Evolutionary conservation across 2,797 vertebrate genomes (phyloP).

Genomic region (Phrynocephalus guinanensis): DNA sequence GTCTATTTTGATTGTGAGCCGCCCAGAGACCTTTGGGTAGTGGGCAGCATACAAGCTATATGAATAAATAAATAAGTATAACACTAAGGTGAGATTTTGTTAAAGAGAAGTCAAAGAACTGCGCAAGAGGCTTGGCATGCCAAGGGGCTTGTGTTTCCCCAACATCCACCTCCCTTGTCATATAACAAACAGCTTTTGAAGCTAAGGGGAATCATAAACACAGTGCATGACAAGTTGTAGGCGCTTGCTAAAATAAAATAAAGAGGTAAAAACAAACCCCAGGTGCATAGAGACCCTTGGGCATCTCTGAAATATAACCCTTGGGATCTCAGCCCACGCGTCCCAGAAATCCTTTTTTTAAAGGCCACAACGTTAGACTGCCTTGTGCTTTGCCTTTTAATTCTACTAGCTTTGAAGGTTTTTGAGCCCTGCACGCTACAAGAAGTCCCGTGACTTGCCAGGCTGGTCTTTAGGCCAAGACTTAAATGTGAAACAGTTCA

Average conservation of each 20-base stretch:
- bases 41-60: too few species aligned
- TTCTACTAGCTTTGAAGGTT: neutral
- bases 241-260: neutral
- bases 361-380: neutral
- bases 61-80: too few species aligned
- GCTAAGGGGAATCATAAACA: neutral
- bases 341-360: neutral
- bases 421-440: neutral
- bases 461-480: conserved; percentile 16
- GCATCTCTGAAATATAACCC: neutral
- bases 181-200: neutral
- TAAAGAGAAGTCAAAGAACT: neutral
- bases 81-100: neutral
- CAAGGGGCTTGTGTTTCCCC: too few species aligned
- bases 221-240: neutral
- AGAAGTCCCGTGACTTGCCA: neutral
- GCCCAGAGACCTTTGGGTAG: too few species aligned
- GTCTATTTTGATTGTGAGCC: too few species aligned
- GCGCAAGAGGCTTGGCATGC: too few species aligned
- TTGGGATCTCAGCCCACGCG: neutral
- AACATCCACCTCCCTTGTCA: neutral
- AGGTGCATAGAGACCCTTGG: neutral
- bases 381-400: neutral
- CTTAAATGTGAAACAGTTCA: conserved; percentile 21
- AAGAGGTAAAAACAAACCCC: neutral